A percentile compares a stretch with the other conserved stretches of the same genome.
phyloP scores from a whole-genome alignment of 2,888 invertebrate species.

The Scelioninae gen. 2 region DNA sequence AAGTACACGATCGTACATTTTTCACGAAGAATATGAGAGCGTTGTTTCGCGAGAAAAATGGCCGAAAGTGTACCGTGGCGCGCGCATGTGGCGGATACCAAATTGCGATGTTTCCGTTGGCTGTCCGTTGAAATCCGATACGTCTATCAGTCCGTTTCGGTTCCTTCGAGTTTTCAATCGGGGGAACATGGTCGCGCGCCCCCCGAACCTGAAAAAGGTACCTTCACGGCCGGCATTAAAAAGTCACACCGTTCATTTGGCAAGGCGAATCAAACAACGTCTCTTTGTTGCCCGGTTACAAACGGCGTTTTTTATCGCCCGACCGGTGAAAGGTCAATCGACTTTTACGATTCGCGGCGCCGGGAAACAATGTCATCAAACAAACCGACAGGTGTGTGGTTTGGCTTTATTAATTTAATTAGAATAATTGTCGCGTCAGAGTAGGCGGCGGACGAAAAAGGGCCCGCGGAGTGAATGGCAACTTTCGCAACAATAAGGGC shows the following conservation, averaged over 20 bases:
- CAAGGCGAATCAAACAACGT: constrained; percentile 52
- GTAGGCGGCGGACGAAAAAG: neutral
- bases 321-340: constrained; percentile 54
- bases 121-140: constrained; percentile 59
- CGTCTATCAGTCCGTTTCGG: constrained; percentile 57
- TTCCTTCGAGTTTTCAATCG: constrained; percentile 39
- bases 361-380: constrained; percentile 50
- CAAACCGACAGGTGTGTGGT: constrained; percentile 33
- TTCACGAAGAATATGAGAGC: constrained; percentile 44
- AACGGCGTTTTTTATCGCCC: constrained; percentile 45
- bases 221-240: constrained; percentile 53
- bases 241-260: constrained; percentile 55
- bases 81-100: constrained; percentile 32
- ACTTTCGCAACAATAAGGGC: constrained; percentile 8
- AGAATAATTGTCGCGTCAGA: constrained; percentile 41
- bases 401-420: constrained; percentile 46
- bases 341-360: constrained; percentile 48
- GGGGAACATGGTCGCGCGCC: constrained; percentile 58
- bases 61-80: constrained; percentile 45
- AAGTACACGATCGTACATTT: constrained; percentile 46
- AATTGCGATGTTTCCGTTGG: constrained; percentile 54
- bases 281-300: constrained; percentile 51
- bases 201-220: constrained; percentile 48
- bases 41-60: constrained; percentile 45
- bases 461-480: constrained; percentile 24